Evolutionary conservation across 2,797 vertebrate genomes (phyloP), one percentile per base, ranked within the genome.

Genomic region (Molossus molossus): DNA sequence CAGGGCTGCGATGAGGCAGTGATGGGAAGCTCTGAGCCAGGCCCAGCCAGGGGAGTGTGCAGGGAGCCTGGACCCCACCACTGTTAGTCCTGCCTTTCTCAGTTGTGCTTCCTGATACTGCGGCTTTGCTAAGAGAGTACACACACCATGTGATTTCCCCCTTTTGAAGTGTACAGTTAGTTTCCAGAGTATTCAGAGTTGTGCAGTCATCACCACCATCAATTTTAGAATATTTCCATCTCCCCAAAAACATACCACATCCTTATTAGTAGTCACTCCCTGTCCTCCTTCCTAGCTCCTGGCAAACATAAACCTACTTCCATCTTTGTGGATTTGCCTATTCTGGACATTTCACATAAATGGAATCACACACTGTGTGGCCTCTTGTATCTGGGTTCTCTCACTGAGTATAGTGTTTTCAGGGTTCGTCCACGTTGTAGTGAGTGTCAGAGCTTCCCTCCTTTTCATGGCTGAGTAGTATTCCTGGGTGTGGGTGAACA

Each of bases 401-500:
- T 45, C 72, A 15, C 55, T 27, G 87, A 73, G n/a, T 57, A 0
- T 5, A 2, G 0, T 64, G 79, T 21, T 3, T 25, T 53, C 11
- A 5, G 17, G 80, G 70, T 40, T 25, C 20, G 0, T 84, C 45
- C 45, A 9, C 3, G 0, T 25, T n/a, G 25, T 20, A 23, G 57
- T 0, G 3, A 6, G 40, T 17, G 79, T 83, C 18, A 15, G n/a
- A 2, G 57, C 89, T 7, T 50, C 67, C 0, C 18, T 25, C 57
- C 5, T 76, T 14, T 40, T 18, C 40, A 4, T 6, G 14, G 60
- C 13, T 0, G 10, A 37, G 37, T 12, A 1, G 4, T 6, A 3
- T 0, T 69, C 25, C 33, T 1, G 0, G 0, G 3, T 5, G 3
- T 11, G 18, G 40, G 13, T 10, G 67, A 1, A 9, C n/a, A 3